A percentile compares a stretch with the other conserved stretches of the same genome.
phyloP scores from a whole-genome alignment of 1,140 invertebrate species.

The Tenebrio molitor region DNA sequence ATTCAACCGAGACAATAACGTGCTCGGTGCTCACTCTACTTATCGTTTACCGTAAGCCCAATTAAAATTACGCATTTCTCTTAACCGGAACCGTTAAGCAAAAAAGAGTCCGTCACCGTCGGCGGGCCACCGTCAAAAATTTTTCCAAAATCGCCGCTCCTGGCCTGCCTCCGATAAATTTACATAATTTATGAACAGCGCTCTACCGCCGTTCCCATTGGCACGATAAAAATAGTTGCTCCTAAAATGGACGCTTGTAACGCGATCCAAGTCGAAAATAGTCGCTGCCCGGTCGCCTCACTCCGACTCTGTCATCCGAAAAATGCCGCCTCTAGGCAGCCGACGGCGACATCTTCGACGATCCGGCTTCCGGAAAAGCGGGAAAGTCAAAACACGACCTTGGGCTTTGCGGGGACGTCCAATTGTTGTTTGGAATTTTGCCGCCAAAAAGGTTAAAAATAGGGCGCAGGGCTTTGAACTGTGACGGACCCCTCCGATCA shows the following conservation, averaged over 20 bases:
- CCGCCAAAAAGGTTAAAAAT: neutral
- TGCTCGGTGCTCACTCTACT: slow-evolving; percentile 9
- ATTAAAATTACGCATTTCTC: slow-evolving; percentile 1
- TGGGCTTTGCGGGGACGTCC: neutral
- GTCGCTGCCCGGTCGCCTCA: slow-evolving; percentile 49
- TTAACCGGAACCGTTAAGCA: no score
- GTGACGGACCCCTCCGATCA: neutral
- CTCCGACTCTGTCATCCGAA: slow-evolving; percentile 51
- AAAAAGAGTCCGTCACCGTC: no score
- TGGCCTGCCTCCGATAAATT: slow-evolving; percentile 38
- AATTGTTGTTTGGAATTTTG: neutral
- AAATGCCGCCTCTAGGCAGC: slow-evolving; percentile 48
- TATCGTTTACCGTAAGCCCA: slow-evolving; percentile 11
- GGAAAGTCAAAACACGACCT: slow-evolving; percentile 14
- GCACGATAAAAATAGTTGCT: slow-evolving; percentile 69
- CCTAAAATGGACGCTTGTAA: slow-evolving; percentile 75
- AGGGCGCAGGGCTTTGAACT: neutral
- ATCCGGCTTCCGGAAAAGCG: neutral
- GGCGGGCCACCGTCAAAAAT: slow-evolving; percentile 14
- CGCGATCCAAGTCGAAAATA: slow-evolving; percentile 68
- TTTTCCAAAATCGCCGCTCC: no score
- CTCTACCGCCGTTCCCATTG: slow-evolving; percentile 56
- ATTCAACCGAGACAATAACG: slow-evolving; percentile 6
- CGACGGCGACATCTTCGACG: neutral
- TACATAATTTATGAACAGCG: slow-evolving; percentile 45